Evolutionary conservation across 2,113 vertebrate genomes (phyloP).

Genomic region (Picathartes gymnocephalus): DNA sequence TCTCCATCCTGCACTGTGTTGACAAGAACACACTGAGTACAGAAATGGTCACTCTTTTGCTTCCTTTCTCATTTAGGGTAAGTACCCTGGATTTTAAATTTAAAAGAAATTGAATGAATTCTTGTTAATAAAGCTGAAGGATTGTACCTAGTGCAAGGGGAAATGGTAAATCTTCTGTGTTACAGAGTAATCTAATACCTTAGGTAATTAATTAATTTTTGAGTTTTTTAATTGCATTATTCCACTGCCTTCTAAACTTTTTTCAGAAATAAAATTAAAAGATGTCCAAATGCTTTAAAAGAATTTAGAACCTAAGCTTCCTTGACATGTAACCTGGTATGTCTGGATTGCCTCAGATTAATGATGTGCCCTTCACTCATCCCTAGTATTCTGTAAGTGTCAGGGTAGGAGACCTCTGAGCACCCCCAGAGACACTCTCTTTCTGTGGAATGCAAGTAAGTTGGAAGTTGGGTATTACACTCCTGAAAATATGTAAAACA

Average conservation of each 20-base stretch:
- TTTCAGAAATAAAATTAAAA: background rate
- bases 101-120: background rate
- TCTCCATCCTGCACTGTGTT: background rate
- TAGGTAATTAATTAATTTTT: background rate
- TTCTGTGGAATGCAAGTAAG: background rate
- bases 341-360: background rate
- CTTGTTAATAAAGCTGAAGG: background rate
- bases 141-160: background rate
- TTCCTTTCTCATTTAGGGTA: background rate
- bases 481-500: background rate
- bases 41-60: background rate
- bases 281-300: background rate
- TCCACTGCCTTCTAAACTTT: background rate
- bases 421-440: background rate
- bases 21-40: background rate
- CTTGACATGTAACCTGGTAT: background rate
- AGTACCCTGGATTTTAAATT: background rate
- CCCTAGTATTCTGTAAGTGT: background rate
- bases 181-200: background rate
- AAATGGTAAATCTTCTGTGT: background rate
- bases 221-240: background rate
- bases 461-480: background rate
- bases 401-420: background rate
- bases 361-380: background rate
- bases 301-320: background rate